Evolutionary conservation across 2,888 invertebrate genomes (phyloP).

Genomic region (Sicus ferrugineus): DNA sequence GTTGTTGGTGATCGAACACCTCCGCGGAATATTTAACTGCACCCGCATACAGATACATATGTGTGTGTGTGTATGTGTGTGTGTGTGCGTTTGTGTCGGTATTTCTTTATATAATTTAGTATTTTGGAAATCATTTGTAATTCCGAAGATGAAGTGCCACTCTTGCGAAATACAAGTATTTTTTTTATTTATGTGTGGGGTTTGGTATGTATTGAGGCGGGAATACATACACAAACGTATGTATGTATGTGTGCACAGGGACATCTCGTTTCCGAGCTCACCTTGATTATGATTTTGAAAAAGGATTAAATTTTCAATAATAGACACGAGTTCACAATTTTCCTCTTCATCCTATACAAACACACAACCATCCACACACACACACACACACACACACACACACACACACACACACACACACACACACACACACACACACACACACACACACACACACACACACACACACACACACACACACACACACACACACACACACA

Average conservation of each 20-base stretch:
- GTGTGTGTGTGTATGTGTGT: not conserved
- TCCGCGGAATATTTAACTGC: no score
- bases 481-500: not conserved
- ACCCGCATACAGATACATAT: not conserved
- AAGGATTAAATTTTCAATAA: constrained; percentile 14
- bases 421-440: not conserved
- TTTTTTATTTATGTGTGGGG: no score
- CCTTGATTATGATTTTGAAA: constrained; percentile 8
- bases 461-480: not conserved
- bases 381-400: not conserved
- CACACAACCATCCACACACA: not conserved
- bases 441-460: not conserved
- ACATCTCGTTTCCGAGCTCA: not conserved
- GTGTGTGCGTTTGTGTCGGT: not conserved
- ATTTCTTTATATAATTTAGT: not conserved
- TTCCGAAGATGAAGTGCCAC: no score
- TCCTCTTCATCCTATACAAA: not conserved
- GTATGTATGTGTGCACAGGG: no score
- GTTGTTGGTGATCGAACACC: no score
- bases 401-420: not conserved
- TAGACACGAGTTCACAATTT: not conserved
- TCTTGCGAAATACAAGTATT: no score
- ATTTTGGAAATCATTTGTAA: not conserved
- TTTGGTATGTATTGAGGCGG: no score
- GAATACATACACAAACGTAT: no score